Percentiles rank a stretch among this genome's conserved stretches.
Evolutionary conservation across 2,888 invertebrate species (phyloP).

Genomic region (Physocephala rufipes): DNA sequence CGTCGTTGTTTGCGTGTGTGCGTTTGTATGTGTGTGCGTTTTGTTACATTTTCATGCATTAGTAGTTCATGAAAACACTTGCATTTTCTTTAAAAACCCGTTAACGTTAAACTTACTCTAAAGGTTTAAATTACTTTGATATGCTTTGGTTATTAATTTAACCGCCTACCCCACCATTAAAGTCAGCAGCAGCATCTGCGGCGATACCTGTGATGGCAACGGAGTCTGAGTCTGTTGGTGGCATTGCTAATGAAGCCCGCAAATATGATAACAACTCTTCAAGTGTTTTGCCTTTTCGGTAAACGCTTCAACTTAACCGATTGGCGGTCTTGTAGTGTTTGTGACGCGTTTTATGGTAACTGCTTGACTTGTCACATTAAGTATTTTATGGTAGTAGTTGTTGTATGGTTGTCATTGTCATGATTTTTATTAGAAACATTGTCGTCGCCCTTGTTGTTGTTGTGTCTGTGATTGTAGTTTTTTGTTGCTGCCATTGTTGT

Average conservation of each 20-base stretch:
- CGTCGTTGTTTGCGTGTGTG: no score
- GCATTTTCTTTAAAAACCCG: neutral
- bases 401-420: neutral
- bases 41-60: neutral
- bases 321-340: conserved; percentile 30
- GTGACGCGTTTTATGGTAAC: conserved; percentile 21
- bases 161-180: no score
- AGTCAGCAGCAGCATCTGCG: neutral
- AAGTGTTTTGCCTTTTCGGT: conserved; percentile 17
- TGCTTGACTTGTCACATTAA: neutral
- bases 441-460: neutral
- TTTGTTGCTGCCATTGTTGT: neutral
- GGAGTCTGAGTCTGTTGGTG: conserved; percentile 30
- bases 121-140: neutral
- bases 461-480: neutral
- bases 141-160: conserved; percentile 5
- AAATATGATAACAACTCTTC: conserved; percentile 32
- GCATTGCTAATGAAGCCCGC: conserved; percentile 27
- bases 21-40: no score
- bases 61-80: neutral
- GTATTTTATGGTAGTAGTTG: neutral
- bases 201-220: no score
- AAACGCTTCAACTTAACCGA: neutral
- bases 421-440: neutral
- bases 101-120: neutral